These are phyloP conservation scores for Caenorhabditis parvicauda DNA, from an alignment of 2,888 invertebrate species.

Conservation along the genomic window DNA sequence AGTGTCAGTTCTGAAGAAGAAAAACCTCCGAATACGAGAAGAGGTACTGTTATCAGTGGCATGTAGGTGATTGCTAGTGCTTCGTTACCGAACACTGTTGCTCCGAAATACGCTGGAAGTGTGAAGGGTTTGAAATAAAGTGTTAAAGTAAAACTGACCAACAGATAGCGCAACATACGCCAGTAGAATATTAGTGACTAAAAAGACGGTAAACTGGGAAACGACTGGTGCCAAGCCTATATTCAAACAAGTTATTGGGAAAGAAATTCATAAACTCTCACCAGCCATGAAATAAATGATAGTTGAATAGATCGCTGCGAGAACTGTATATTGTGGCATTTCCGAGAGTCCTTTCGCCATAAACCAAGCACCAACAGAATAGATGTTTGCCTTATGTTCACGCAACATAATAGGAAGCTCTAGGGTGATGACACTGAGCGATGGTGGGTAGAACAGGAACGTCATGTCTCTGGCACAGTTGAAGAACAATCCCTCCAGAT, in stretches of 20 bases:
- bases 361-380: slow-evolving; percentile 84
- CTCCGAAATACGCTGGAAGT: slow-evolving; percentile 48
- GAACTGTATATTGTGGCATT: slow-evolving; percentile 80
- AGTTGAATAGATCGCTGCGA: slow-evolving; percentile 79
- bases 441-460: slow-evolving; percentile 88
- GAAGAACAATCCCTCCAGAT: slow-evolving; percentile 53
- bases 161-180: slow-evolving; percentile 47
- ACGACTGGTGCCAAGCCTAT: slow-evolving; percentile 17
- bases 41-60: slow-evolving; percentile 49
- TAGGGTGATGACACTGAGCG: slow-evolving; percentile 85
- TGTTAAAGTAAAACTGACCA: slow-evolving; percentile 18
- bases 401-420: slow-evolving; percentile 85
- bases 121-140: background rate
- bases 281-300: slow-evolving; percentile 87
- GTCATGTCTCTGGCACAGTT: slow-evolving; percentile 73
- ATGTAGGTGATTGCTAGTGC: slow-evolving; percentile 47
- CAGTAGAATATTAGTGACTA: slow-evolving; percentile 31
- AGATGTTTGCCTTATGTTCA: slow-evolving; percentile 86
- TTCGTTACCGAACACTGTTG: slow-evolving; percentile 50
- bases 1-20: background rate
- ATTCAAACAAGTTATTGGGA: background rate
- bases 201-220: slow-evolving; percentile 36
- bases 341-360: slow-evolving; percentile 78
- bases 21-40: slow-evolving; percentile 44
- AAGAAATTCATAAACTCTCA: background rate